phyloP scores from a whole-genome alignment of 2,888 invertebrate species.

The Tholera decimalis region DNA sequence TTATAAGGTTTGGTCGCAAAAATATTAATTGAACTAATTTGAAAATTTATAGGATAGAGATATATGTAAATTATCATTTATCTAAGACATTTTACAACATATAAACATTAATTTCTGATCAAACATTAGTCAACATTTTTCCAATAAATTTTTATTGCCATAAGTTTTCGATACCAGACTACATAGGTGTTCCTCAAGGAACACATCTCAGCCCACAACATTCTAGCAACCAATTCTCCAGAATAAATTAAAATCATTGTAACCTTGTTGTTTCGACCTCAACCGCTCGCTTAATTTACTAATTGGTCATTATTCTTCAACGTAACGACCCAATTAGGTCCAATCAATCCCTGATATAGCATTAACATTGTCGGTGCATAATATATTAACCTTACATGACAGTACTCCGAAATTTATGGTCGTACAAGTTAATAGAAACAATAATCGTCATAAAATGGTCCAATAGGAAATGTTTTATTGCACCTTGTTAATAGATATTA shows the following conservation, averaged over 20 bases:
- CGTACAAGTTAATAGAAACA: constrained; percentile 73
- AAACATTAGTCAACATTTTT: not conserved
- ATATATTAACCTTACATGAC: constrained; percentile 79
- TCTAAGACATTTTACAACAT: not conserved
- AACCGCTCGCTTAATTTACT: constrained; percentile 84
- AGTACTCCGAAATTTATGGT: constrained; percentile 77
- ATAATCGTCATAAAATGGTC: constrained; percentile 73
- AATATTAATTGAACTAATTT: constrained; percentile 34
- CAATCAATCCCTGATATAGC: constrained; percentile 86
- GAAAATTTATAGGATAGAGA: constrained; percentile 1
- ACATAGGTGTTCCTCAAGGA: constrained; percentile 69
- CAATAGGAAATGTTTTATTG: constrained; percentile 75
- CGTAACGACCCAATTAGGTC: constrained; percentile 87
- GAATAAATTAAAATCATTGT: constrained; percentile 74
- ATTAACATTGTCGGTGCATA: constrained; percentile 81
- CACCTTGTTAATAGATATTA: constrained; percentile 67
- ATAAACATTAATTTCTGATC: not conserved
- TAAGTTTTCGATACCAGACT: not conserved
- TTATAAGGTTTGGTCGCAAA: constrained; percentile 20
- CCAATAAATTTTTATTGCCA: not conserved
- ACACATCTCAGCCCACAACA: constrained; percentile 62
- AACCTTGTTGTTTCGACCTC: constrained; percentile 76
- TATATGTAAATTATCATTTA: not conserved
- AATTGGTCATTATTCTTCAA: constrained; percentile 88
- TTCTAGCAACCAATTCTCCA: constrained; percentile 61